Base-by-base conservation (phyloP, 2,113 vertebrate species). In the Tyto alba region DNA sequence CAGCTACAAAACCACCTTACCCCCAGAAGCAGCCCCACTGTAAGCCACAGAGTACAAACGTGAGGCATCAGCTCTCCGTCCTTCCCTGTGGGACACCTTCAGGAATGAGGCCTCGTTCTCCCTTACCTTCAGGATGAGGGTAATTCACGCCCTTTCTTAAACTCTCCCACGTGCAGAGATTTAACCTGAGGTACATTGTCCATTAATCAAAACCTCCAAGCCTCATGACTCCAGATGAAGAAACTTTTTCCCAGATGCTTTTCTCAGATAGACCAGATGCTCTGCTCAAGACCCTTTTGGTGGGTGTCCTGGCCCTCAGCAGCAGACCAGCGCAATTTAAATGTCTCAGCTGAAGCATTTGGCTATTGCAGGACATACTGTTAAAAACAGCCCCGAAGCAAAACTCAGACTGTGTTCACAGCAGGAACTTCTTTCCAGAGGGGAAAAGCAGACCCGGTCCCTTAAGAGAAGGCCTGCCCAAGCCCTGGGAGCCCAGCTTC, bases 271-370 rank as follows among this genome's bases (percentile, higher is more conserved):
- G 17, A n/a, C 20, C 34, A 55, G 22, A n/a, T 32, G 45, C 41
- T 89, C 63, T 84, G 45, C n/a, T 87, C 7, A 1, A 77, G 59
- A 62, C 3, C 7, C 40, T 59, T 20, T n/a, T 32, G 41, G n/a
- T 48, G 79, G 4, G 40, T 34, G 48, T 67, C n/a, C 50, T 50
- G 64, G 36, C 27, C 55, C 29, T 52, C 38, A 62, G 23, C 40
- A n/a, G 36, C 56, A 77, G 15, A 91, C 27, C 38, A 63, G 32
- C 0, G 0, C 0, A 0, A 30, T 32, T 81, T 38, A 12, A 63
- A 67, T 6, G 3, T 20, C 29, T 50, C 64, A 74, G 55, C 36
- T 41, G 29, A 50, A 38, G n/a, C 4, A 1, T 32, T 0, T 29
- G 10, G 27, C 30, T 29, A 2, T n/a, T 41, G 5, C 5, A 62